Percentiles rank a stretch among this genome's conserved stretches.
These are phyloP conservation scores for Rhyzopertha dominica DNA, from an alignment of 1,140 invertebrate species.

Conservation along the genomic window DNA sequence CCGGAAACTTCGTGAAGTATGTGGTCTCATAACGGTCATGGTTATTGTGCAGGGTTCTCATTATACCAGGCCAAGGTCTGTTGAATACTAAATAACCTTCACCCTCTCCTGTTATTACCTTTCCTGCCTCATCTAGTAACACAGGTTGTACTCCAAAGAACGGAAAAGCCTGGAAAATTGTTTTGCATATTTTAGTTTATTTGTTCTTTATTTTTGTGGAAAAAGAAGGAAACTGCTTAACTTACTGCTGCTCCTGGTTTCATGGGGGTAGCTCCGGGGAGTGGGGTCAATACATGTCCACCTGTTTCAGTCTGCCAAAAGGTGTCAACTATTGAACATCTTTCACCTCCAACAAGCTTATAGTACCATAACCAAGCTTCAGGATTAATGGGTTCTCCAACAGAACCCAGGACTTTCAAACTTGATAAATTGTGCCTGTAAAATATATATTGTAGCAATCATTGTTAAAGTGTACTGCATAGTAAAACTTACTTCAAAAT, in stretches of 20 bases:
- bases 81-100: slow-evolving; percentile 94
- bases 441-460: slow-evolving; percentile 18
- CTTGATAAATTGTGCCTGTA: slow-evolving; percentile 57
- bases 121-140: slow-evolving; percentile 83
- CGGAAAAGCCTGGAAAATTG: slow-evolving; percentile 75
- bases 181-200: slow-evolving; percentile 1
- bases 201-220: background rate
- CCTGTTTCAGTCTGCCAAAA: slow-evolving; percentile 99
- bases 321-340: slow-evolving; percentile 91
- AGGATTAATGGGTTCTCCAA: slow-evolving; percentile 96
- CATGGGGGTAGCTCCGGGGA: slow-evolving; percentile 91
- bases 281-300: slow-evolving; percentile 87
- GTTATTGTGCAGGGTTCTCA: slow-evolving; percentile 88
- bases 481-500: slow-evolving; percentile 53
- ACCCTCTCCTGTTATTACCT: slow-evolving; percentile 78
- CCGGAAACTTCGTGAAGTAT: slow-evolving; percentile 93
- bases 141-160: slow-evolving; percentile 93
- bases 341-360: slow-evolving; percentile 72
- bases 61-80: slow-evolving; percentile 95
- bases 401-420: slow-evolving; percentile 84
- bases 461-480: background rate
- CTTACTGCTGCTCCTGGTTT: slow-evolving; percentile 95
- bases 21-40: slow-evolving; percentile 90
- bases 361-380: slow-evolving; percentile 99
- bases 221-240: slow-evolving; percentile 18